Conservation (phyloP, 1,140 invertebrate species). For the Drosophila gunungcola region DNA sequence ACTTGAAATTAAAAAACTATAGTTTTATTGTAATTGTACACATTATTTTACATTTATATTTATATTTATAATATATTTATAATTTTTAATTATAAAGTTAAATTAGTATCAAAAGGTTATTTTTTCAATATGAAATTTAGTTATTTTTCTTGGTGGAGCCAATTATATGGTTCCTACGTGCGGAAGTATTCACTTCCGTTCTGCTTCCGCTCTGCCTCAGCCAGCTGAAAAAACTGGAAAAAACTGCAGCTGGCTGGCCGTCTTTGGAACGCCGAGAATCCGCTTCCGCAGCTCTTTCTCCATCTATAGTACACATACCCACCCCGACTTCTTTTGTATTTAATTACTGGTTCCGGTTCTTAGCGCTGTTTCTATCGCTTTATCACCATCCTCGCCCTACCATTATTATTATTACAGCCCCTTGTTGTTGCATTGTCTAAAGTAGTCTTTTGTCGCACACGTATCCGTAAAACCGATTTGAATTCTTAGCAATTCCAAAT, state of each 20-base stretch:
- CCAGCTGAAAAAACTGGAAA: constrained; percentile 29
- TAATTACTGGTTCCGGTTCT: constrained; percentile 81
- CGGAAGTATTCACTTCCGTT: constrained; percentile 79
- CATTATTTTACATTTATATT: too few relatives aligned
- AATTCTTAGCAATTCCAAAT: constrained; percentile 43
- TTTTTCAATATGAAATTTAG: too few relatives aligned
- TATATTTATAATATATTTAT: too few relatives aligned
- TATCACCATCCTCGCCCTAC: constrained; percentile 20
- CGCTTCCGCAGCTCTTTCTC: constrained; percentile 44
- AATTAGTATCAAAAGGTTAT: too few relatives aligned
- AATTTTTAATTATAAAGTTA: too few relatives aligned
- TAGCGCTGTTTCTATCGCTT: constrained; percentile 71
- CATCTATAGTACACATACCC: constrained; percentile 11
- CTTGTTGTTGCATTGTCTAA: constrained; percentile 60
- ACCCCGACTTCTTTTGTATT: constrained; percentile 69
- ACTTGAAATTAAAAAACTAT: too few relatives aligned
- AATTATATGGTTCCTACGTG: constrained; percentile 62
- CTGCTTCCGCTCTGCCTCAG: constrained; percentile 56
- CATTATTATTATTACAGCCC: constrained; percentile 23
- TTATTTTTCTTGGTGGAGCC: constrained; percentile 19
- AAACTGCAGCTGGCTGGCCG: constrained; percentile 51
- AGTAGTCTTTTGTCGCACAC: constrained; percentile 72
- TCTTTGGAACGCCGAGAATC: constrained; percentile 39
- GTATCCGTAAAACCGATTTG: constrained; percentile 43
- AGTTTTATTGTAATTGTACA: too few relatives aligned